Conservation (phyloP, 2,888 invertebrate species). For the Dicranocentrus wangi region DNA sequence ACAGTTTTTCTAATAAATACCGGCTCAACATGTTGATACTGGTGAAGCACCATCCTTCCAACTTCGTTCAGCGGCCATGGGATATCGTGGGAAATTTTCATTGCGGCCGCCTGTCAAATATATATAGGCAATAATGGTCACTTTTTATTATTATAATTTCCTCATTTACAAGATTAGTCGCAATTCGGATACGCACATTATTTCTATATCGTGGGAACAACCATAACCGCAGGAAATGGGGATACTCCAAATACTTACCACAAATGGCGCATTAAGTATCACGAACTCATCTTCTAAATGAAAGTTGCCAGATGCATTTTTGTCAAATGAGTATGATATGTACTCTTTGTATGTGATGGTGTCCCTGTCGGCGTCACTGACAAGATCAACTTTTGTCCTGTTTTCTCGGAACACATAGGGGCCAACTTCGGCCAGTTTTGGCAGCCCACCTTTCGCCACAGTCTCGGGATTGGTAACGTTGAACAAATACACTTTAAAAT, state of each 20-base stretch:
- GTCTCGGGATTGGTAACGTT: conserved; percentile 66
- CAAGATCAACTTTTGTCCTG: conserved; percentile 32
- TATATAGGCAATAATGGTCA: background rate
- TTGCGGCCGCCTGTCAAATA: conserved; percentile 47
- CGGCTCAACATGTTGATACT: conserved; percentile 34
- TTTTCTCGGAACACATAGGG: conserved; percentile 63
- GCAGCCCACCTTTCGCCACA: conserved; percentile 42
- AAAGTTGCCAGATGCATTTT: conserved; percentile 14
- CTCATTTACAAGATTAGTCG: background rate
- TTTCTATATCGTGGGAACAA: no score
- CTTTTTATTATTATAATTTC: background rate
- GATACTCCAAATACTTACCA: conserved; percentile 48
- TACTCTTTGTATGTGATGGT: conserved; percentile 50
- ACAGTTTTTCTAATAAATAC: conserved; percentile 60
- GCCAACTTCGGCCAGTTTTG: conserved; percentile 56
- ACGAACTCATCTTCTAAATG: conserved; percentile 47
- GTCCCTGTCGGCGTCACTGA: conserved; percentile 25
- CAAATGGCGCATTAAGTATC: conserved; percentile 60
- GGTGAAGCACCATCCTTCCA: conserved; percentile 3
- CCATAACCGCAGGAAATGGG: no score
- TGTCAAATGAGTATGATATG: conserved; percentile 46
- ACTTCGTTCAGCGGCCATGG: conserved; percentile 35
- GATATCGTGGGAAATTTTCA: conserved; percentile 42
- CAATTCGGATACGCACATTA: no score
- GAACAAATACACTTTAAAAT: conserved; percentile 60